Base-by-base conservation (phyloP, 2,888 invertebrate species). In the Brachypalpus laphriformis region DNA sequence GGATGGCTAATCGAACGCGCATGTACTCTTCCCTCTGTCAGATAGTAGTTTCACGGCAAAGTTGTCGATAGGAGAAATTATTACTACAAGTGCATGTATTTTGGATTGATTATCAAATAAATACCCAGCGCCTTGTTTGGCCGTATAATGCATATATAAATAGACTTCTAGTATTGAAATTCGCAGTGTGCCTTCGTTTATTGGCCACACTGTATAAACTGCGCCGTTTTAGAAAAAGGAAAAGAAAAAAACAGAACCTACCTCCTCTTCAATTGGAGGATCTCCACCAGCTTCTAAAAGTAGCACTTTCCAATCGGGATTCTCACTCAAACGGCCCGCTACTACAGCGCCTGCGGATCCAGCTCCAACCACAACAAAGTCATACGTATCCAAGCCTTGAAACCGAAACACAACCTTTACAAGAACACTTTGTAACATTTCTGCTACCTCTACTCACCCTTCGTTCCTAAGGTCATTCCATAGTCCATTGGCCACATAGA, bases 211-310 rank as follows among this genome's bases (percentile, higher is more conserved):
- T 4, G 25, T 4, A 2, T 25, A 25, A 25, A 5, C 2, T 25
- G 25, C 16, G 16, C 9, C 0, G 11, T 34, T 20, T 31, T 6
- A 2, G 5, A 1, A 34, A 40, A 40, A 3, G n/a, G 3, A 37
- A 3, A 22, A 25, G 0, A 22, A 0, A 49, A 3, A 51, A 7
- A 1, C 18, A 1, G 0, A 16, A 34, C 75, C 70, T 93, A 83
- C 94, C 87, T 92, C 90, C 8, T 90, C 89, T 85, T 91, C 91
- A n/a, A 92, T 94, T 91, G 86, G 94, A 90, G 92, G 91, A 90
- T 96, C 95, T 0, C 95, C 95, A 56, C 97, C 97, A 47, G 96
- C 96, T 92, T 97, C 97, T 72, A 97, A 90, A 18, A 97, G 92
- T 18, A 97, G 92, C 0, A 96, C 94, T 80, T 94, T 95, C 96